A percentile compares a stretch with the other conserved stretches of the same genome.
These are phyloP conservation scores for Ochlodes sylvanus DNA, from an alignment of 2,888 invertebrate genomes.

Conservation along the genomic window DNA sequence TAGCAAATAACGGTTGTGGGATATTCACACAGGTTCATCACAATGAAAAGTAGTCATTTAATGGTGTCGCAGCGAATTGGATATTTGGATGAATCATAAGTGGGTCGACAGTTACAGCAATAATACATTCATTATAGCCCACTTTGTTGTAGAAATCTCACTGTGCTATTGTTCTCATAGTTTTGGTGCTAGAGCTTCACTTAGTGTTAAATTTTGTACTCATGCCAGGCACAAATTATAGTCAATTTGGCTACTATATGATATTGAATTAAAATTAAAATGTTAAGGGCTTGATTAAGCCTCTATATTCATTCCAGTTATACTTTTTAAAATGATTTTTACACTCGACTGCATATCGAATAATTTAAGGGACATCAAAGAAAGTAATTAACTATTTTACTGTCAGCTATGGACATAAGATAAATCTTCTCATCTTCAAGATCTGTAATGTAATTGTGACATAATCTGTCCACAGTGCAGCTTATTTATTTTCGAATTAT, in stretches of 20 bases:
- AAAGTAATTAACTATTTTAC: conserved; percentile 26
- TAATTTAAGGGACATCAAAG: conserved; percentile 34
- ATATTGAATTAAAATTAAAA: conserved; percentile 23
- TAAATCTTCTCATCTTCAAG: conserved; percentile 25
- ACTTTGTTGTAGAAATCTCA: conserved; percentile 29
- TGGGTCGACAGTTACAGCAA: neutral
- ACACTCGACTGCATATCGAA: conserved; percentile 31
- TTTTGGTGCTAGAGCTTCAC: conserved; percentile 76
- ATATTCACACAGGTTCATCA: conserved; percentile 8
- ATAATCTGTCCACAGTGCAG: conserved; percentile 38
- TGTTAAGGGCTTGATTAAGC: conserved; percentile 27
- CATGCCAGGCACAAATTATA: conserved; percentile 41
- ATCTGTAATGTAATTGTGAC: conserved; percentile 33
- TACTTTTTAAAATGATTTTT: conserved; percentile 27
- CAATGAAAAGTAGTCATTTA: neutral
- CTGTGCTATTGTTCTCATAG: conserved; percentile 60
- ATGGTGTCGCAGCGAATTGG: neutral
- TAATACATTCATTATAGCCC: conserved; percentile 9
- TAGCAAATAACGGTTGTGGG: neutral
- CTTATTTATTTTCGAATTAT: conserved; percentile 38
- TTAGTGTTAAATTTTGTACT: conserved; percentile 57
- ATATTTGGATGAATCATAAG: conserved; percentile 7
- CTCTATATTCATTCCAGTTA: conserved; percentile 37
- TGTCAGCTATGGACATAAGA: conserved; percentile 19
- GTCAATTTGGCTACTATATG: conserved; percentile 38